phyloP scores from a whole-genome alignment of 2,113 vertebrate genomes.

The Toxotes chatareus region DNA sequence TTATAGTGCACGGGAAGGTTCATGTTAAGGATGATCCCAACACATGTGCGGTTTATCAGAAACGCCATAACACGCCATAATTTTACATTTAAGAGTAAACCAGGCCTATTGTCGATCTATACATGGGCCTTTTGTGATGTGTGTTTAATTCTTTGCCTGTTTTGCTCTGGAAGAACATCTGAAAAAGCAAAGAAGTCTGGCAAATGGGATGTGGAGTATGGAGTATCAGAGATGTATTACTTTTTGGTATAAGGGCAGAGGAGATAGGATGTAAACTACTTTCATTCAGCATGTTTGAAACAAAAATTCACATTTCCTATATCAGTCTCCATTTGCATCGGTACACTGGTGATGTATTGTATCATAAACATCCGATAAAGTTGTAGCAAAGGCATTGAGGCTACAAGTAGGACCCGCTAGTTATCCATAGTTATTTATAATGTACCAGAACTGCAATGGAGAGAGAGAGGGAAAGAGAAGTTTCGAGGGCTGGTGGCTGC shows the following conservation, averaged over 20 bases:
- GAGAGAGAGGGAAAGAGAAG: constrained; percentile 8
- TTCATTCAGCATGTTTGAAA: neutral
- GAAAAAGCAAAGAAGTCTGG: neutral
- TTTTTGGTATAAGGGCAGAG: too few relatives aligned
- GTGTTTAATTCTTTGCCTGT: neutral
- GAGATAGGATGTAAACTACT: neutral
- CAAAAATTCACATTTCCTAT: neutral
- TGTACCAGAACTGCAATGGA: constrained; percentile 12
- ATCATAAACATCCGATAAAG: neutral
- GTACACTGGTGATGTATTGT: neutral
- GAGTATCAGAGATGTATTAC: neutral
- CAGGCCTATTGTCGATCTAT: neutral
- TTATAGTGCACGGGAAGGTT: neutral
- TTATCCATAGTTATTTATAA: constrained; percentile 18
- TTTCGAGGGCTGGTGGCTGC: constrained; percentile 21
- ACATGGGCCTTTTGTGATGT: neutral
- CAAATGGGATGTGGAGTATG: neutral
- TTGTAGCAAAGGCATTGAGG: neutral
- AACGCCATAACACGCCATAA: neutral
- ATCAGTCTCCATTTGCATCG: neutral
- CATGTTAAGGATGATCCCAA: neutral
- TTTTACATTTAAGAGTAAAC: neutral
- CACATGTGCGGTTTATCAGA: neutral
- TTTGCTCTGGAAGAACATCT: neutral
- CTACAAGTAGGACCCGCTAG: neutral